Evolutionary conservation across 2,888 invertebrate genomes (phyloP).

Genomic region (Dysmachus trigonus): DNA sequence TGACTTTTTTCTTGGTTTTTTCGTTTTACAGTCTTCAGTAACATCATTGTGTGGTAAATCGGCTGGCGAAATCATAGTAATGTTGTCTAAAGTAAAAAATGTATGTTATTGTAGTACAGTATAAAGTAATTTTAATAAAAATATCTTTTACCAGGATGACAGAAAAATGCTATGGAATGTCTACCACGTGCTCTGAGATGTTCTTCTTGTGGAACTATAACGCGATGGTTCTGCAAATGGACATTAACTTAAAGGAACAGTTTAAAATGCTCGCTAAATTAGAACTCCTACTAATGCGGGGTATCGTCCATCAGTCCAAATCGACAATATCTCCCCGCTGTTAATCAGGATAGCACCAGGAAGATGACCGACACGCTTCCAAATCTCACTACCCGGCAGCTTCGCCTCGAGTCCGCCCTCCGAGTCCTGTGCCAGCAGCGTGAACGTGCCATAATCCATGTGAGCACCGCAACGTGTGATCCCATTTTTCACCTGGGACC

Average conservation of each 20-base stretch:
- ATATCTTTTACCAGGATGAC: constrained; percentile 71
- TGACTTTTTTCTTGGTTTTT: constrained; percentile 63
- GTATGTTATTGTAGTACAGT: background rate
- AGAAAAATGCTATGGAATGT: constrained; percentile 81
- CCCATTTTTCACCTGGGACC: constrained; percentile 64
- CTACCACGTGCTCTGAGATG: constrained; percentile 71
- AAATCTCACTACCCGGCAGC: constrained; percentile 72
- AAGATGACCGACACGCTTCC: constrained; percentile 78
- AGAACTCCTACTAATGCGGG: constrained; percentile 70
- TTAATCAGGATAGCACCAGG: constrained; percentile 81
- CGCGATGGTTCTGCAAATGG: constrained; percentile 72
- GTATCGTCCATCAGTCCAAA: constrained; percentile 77
- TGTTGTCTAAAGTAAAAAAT: constrained; percentile 56
- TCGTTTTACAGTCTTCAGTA: constrained; percentile 56
- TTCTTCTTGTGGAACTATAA: constrained; percentile 74
- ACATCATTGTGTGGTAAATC: constrained; percentile 60
- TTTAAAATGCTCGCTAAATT: constrained; percentile 11
- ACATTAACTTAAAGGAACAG: background rate
- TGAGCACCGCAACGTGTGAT: constrained; percentile 74
- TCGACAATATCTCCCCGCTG: constrained; percentile 77
- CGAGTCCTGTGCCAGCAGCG: constrained; percentile 77
- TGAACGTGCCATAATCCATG: constrained; percentile 80
- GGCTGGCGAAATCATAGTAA: constrained; percentile 63
- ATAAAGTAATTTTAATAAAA: background rate
- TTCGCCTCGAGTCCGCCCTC: constrained; percentile 76